Conservation (phyloP, 2,113 vertebrate genomes). For the Muscicapa adusta region DNA sequence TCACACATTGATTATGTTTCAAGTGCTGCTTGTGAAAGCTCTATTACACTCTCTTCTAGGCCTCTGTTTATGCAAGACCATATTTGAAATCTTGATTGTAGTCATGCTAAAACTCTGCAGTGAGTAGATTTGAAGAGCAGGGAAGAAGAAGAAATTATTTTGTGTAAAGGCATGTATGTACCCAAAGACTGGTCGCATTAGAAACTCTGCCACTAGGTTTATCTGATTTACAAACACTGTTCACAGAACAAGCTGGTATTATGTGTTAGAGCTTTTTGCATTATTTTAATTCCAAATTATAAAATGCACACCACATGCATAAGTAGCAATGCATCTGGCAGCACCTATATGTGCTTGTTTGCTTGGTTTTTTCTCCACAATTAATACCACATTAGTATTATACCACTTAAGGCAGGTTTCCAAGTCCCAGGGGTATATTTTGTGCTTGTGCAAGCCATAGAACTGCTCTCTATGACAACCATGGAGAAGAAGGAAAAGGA, state of each 20-base stretch:
- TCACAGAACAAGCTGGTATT: neutral
- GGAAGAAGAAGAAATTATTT: neutral
- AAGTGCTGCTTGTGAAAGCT: neutral
- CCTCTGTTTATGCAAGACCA: neutral
- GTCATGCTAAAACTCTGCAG: neutral
- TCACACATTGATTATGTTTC: neutral
- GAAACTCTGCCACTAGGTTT: neutral
- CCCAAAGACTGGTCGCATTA: rapidly evolving
- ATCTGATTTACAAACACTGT: neutral
- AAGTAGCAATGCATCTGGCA: neutral
- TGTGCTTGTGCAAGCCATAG: neutral
- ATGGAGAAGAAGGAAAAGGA: neutral
- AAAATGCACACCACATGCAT: neutral
- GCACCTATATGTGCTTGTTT: neutral
- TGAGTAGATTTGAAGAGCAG: neutral
- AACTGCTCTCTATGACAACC: neutral
- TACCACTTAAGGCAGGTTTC: neutral
- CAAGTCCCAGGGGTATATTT: neutral
- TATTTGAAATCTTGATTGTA: neutral
- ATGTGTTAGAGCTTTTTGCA: neutral
- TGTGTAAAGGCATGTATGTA: neutral
- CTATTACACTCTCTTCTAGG: neutral
- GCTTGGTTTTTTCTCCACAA: neutral
- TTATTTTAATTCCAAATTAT: neutral
- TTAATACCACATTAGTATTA: neutral